Conservation (phyloP, 1,140 invertebrate genomes). For the Frieseomelitta varia region DNA sequence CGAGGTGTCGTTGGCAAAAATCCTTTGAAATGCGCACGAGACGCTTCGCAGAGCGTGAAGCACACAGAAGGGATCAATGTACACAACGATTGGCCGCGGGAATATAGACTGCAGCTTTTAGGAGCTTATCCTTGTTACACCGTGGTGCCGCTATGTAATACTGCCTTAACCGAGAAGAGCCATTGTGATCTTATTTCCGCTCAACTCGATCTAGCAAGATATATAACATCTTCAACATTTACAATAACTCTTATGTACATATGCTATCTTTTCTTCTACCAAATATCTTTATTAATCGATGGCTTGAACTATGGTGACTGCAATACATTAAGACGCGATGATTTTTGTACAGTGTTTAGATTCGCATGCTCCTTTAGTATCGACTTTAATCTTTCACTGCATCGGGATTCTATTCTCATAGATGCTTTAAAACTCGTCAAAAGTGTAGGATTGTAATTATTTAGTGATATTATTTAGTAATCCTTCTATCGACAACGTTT, state of each 20-base stretch:
- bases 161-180: conserved; percentile 39
- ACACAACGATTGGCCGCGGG: conserved; percentile 32
- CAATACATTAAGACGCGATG: too few species aligned
- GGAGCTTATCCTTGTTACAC: conserved; percentile 62
- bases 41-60: conserved; percentile 53
- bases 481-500: too few species aligned
- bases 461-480: too few species aligned
- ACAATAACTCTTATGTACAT: not conserved
- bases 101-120: conserved; percentile 59
- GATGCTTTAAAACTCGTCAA: too few species aligned
- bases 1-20: conserved; percentile 43
- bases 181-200: conserved; percentile 57
- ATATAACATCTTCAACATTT: conserved; percentile 5
- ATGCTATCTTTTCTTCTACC: too few species aligned
- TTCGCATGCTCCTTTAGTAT: too few species aligned
- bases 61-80: conserved; percentile 44
- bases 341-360: too few species aligned
- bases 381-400: too few species aligned
- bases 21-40: conserved; percentile 36
- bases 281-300: not conserved
- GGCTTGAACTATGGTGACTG: not conserved
- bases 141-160: conserved; percentile 54
- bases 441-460: too few species aligned
- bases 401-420: too few species aligned
- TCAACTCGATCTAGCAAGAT: not conserved